Percentiles rank a stretch among this genome's conserved stretches.
These are phyloP conservation scores for Acrocephalus scirpaceus DNA, from an alignment of 2,797 vertebrate genomes.

Conservation along the genomic window DNA sequence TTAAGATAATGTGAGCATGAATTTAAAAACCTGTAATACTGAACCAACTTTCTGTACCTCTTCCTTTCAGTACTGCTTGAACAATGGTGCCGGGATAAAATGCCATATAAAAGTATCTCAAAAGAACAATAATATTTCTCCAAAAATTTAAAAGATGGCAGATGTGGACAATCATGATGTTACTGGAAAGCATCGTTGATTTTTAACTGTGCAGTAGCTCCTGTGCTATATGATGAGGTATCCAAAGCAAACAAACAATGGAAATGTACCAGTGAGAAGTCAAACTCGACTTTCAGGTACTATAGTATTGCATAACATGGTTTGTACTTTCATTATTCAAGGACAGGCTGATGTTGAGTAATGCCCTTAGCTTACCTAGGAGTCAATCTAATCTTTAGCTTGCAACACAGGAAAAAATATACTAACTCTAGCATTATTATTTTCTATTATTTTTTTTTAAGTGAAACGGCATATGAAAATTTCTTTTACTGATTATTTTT, in stretches of 20 bases:
- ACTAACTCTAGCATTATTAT: background rate
- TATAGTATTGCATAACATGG: slow-evolving; percentile 23
- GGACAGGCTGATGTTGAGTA: slow-evolving; percentile 26
- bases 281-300: slow-evolving; percentile 55
- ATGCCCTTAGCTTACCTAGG: slow-evolving; percentile 6
- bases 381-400: background rate
- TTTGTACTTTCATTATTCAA: slow-evolving; percentile 29
- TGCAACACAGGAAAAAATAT: background rate
- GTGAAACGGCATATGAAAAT: background rate
- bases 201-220: background rate
- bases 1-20: background rate
- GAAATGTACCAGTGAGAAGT: slow-evolving; percentile 52
- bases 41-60: background rate
- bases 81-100: background rate
- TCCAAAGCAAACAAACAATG: slow-evolving; percentile 52
- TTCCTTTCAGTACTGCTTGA: background rate
- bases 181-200: background rate
- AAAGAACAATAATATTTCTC: background rate
- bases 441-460: background rate
- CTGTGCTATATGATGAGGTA: background rate
- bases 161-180: background rate
- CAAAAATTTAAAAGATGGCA: background rate
- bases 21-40: background rate
- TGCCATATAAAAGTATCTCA: background rate
- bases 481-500: background rate